Evolutionary conservation across 2,888 invertebrate genomes (phyloP), one percentile per base, ranked within the genome.

Genomic region (Pterobdella sp.): DNA sequence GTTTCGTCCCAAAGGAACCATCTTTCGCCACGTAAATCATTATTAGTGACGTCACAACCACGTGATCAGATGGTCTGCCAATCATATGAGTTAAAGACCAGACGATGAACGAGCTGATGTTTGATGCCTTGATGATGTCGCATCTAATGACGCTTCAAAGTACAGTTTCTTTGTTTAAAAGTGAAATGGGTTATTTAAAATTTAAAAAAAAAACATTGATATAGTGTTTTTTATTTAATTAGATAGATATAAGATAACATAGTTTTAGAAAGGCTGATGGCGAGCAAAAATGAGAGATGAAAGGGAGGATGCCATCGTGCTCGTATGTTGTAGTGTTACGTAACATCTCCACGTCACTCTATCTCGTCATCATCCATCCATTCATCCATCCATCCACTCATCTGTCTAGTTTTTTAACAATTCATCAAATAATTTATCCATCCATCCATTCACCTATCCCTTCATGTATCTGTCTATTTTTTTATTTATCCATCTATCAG

Each of bases 41-140:
- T 71, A 71, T 71, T 71, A 71, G 71, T 71, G 71, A 71, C 71
- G 71, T 71, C 35, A 52, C 63, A 32, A n/a, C 35, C 52, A 71
- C 71, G 71, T 71, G 52, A 71, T 63, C 71, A 63, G 32, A 56
- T 56, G 60, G 60, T 56, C 60, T 56, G 60, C 60, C 60, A 56
- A 56, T 56, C 60, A 56, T 56, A 31, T 34, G 35, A 65, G 35
- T 65, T 65, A 65, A 32, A 65, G 34, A 65, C 4, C 65, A 65
- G 65, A 29, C 32, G 65, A 14, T 3, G 32, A 34, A 34, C 14
- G 65, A 29, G 34, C 4, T 65, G 32, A 29, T 63, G 63, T 63
- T 63, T 29, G 7, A n/a, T n/a, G 7, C 7, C n/a, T 63, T 63
- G 26, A 63, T 63, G 7, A 7, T 29, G 26, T 63, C 7, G 7